These are phyloP conservation scores for Philaenus spumarius DNA, from an alignment of 1,140 invertebrate genomes.

Conservation along the genomic window DNA sequence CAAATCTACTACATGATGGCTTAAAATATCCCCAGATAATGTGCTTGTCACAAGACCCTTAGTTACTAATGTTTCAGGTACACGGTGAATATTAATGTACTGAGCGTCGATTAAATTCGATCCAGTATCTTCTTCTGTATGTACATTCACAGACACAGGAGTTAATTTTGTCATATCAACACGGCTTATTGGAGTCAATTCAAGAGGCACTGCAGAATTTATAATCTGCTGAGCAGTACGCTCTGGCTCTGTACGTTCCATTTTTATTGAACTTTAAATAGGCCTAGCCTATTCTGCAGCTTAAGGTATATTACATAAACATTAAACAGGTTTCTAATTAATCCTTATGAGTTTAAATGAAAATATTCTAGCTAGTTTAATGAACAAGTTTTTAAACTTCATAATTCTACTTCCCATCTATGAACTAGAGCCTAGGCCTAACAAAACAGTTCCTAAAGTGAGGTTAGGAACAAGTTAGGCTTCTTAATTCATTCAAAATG, in stretches of 20 bases:
- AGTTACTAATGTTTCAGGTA: constrained; percentile 38
- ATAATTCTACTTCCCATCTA: too few species aligned
- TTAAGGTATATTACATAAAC: background rate
- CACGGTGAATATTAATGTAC: constrained; percentile 44
- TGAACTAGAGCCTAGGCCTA: too few species aligned
- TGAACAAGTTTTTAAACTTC: too few species aligned
- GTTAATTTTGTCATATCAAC: constrained; percentile 3
- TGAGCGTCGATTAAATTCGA: constrained; percentile 35
- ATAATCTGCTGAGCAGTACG: background rate
- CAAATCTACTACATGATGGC: constrained; percentile 45
- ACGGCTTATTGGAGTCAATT: constrained; percentile 38
- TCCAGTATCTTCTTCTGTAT: constrained; percentile 12
- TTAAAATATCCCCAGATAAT: constrained; percentile 40
- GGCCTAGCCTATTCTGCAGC: too few species aligned
- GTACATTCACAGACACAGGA: constrained; percentile 1
- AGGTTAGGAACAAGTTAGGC: too few species aligned
- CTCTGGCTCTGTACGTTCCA: constrained; percentile 3
- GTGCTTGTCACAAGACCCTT: constrained; percentile 41
- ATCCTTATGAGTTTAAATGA: background rate
- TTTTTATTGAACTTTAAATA: too few species aligned
- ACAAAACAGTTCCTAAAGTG: too few species aligned
- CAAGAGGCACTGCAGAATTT: constrained; percentile 28
- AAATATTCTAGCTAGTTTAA: too few species aligned
- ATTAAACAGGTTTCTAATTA: background rate
- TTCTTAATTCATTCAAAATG: too few species aligned